A percentile compares a stretch with the other conserved stretches of the same genome.
Evolutionary conservation across 2,888 invertebrate genomes (phyloP).

Genomic region (Macaria liturata): DNA sequence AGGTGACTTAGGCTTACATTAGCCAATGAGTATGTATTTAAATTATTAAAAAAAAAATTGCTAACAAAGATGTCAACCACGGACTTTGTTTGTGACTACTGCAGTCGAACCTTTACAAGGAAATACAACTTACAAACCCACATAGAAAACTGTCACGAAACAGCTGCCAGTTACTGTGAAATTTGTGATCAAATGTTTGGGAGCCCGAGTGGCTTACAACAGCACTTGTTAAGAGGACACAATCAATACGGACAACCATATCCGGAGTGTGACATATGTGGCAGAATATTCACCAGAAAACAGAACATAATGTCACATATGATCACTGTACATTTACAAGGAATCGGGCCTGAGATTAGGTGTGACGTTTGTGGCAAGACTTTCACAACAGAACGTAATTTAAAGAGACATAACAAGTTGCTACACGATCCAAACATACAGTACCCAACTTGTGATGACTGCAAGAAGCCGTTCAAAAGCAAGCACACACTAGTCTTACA

Average conservation of each 20-base stretch:
- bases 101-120: constrained; percentile 60
- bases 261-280: constrained; percentile 70
- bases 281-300: constrained; percentile 64
- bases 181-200: constrained; percentile 61
- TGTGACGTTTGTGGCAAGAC: constrained; percentile 56
- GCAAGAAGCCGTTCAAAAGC: constrained; percentile 56
- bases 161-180: constrained; percentile 53
- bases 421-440: constrained; percentile 58
- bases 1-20: too few relatives aligned
- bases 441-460: constrained; percentile 59
- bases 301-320: constrained; percentile 70
- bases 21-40: neutral
- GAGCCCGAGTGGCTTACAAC: constrained; percentile 55
- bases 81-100: constrained; percentile 57
- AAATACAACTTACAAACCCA: constrained; percentile 68
- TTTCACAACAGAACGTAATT: constrained; percentile 60
- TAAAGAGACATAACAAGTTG: constrained; percentile 60
- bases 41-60: neutral
- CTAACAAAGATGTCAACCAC: constrained; percentile 39
- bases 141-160: constrained; percentile 66
- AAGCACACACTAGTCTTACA: constrained; percentile 58
- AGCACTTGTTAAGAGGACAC: constrained; percentile 59
- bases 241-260: constrained; percentile 54
- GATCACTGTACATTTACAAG: constrained; percentile 63
- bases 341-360: constrained; percentile 45